Evolutionary conservation across 1,140 invertebrate genomes (phyloP), one percentile per base, ranked within the genome.

Genomic region (Euwallacea similis): DNA sequence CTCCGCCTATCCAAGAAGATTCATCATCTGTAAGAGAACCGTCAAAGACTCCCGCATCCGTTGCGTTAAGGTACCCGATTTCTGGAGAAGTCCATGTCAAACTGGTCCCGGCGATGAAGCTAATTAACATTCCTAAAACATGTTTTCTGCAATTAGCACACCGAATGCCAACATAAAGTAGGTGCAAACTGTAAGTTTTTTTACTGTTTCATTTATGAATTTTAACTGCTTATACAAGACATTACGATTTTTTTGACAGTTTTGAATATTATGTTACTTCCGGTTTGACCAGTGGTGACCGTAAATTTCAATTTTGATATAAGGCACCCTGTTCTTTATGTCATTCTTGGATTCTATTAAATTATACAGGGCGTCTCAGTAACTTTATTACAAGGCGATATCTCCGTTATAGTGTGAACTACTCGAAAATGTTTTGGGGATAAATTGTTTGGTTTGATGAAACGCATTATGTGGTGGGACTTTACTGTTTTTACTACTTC

Each of bases 1-100:
- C 79, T 2, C 86, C 84, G n/a, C 6, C 86, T 72, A 56, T 69
- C 71, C 60, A 75, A 2, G 71, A 73, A 4, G 58, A 50, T 53
- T 75, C 54, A 10, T 69, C 64, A 7, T 62, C 60, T n/a, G 70
- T 43, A 7, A 69, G 44, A 8, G 42, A 61, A 2, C 72, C 69
- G 0, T 83, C 83, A 6, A 80, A 73, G 8, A 76, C 76, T 44
- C 72, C 77, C 7, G 74, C 72, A 13, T 71, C 70, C 6, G 72
- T 58, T n/a, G 21, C 47, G 42, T 75, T 75, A 6, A 80, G 46
- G 65, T 74, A 74, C 7, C 58, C 13, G 6, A 76, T 56, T 42
- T 76, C 71, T 21, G 79, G 78, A n/a, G 78, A 78, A 0, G 76
- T 73, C 79, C 79, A 80, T 64, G 75, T 65, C 21, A 77, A 60